phyloP scores from a whole-genome alignment of 1,140 invertebrate species.

The Drosophila neocordata region DNA sequence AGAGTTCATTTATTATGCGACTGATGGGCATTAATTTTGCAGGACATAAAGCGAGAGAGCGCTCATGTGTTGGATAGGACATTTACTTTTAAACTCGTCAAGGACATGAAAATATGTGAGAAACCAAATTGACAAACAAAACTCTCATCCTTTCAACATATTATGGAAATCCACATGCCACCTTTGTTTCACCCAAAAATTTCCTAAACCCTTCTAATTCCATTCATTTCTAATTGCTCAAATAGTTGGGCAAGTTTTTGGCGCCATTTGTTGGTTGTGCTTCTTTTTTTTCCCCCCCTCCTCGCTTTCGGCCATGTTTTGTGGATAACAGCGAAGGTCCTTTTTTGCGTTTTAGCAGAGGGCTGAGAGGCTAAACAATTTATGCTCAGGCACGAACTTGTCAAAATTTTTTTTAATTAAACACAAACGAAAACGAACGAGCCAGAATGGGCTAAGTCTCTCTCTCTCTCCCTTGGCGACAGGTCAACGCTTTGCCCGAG shows the following conservation, averaged over 20 bases:
- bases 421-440: slow-evolving; percentile 3
- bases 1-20: slow-evolving; percentile 78
- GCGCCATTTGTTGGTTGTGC: background rate
- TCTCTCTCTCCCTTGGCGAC: slow-evolving; percentile 12
- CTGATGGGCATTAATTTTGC: slow-evolving; percentile 76
- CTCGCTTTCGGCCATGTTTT: background rate
- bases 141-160: background rate
- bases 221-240: slow-evolving; percentile 60
- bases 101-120: slow-evolving; percentile 3
- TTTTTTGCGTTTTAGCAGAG: slow-evolving; percentile 9
- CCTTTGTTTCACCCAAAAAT: background rate
- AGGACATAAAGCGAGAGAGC: slow-evolving; percentile 30
- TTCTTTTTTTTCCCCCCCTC: slow-evolving; percentile 5
- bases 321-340: too few species aligned
- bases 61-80: background rate
- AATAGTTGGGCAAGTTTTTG: slow-evolving; percentile 59
- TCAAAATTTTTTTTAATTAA: slow-evolving; percentile 78
- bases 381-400: slow-evolving; percentile 69
- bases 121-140: background rate
- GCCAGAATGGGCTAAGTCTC: slow-evolving; percentile 21
- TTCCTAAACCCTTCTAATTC: slow-evolving; percentile 17
- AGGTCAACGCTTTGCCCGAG: slow-evolving; percentile 4
- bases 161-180: slow-evolving; percentile 1
- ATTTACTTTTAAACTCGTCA: slow-evolving; percentile 4
- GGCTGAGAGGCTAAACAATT: slow-evolving; percentile 46